These are phyloP conservation scores for Montipora capricornis DNA, from an alignment of 64 coral and sea anemone species.

Conservation along the genomic window DNA sequence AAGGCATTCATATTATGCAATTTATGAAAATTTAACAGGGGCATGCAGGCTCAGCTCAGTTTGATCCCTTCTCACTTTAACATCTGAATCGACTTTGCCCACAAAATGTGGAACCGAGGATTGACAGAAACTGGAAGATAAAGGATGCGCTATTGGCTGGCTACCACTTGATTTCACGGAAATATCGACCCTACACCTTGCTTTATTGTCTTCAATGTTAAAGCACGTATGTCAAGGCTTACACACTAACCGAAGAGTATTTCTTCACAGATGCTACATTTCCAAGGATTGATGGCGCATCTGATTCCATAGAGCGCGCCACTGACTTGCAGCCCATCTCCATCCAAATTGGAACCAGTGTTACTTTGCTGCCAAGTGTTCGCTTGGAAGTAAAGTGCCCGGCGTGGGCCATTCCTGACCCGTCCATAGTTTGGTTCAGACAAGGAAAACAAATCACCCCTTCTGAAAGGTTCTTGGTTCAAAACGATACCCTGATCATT, in stretches of 20 bases:
- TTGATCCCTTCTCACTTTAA: too few relatives aligned
- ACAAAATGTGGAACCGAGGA: too few relatives aligned
- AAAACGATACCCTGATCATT: slow-evolving; percentile 55
- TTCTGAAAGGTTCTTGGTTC: slow-evolving; percentile 16
- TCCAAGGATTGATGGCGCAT: slow-evolving; percentile 64
- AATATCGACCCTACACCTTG: too few relatives aligned
- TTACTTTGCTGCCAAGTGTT: slow-evolving; percentile 64
- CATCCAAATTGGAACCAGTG: slow-evolving; percentile 62
- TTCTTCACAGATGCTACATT: slow-evolving; percentile 41
- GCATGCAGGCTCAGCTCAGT: too few relatives aligned
- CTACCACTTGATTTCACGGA: too few relatives aligned
- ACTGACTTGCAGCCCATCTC: slow-evolving; percentile 54
- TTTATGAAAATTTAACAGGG: too few relatives aligned
- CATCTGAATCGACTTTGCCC: too few relatives aligned
- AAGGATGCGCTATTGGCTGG: too few relatives aligned
- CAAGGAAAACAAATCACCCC: slow-evolving; percentile 46
- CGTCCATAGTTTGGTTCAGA: slow-evolving; percentile 56
- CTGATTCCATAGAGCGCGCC: slow-evolving; percentile 46
- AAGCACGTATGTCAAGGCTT: background rate
- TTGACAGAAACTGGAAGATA: too few relatives aligned
- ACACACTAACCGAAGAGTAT: background rate
- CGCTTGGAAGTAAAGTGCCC: slow-evolving; percentile 60
- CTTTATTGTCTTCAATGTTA: too few relatives aligned
- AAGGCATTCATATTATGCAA: too few relatives aligned
- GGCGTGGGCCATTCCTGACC: slow-evolving; percentile 63